A percentile compares a stretch with the other conserved stretches of the same genome.
These are phyloP conservation scores for Smithornis capensis DNA, from an alignment of 2,113 vertebrate genomes.

Conservation along the genomic window DNA sequence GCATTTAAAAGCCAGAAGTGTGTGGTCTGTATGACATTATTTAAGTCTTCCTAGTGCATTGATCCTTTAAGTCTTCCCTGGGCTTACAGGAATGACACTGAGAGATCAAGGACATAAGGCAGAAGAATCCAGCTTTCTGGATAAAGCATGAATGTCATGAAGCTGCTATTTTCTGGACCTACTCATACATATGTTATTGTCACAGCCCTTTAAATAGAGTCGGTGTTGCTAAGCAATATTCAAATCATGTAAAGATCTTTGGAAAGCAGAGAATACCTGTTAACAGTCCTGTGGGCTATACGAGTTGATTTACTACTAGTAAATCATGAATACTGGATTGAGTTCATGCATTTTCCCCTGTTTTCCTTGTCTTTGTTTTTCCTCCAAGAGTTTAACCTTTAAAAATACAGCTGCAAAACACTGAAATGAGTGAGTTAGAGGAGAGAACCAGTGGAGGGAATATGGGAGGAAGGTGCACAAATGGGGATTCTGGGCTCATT, in stretches of 20 bases:
- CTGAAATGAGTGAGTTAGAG: not conserved
- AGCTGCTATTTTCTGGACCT: slow-evolving; percentile 34
- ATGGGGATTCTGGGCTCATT: not conserved
- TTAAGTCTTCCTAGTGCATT: not conserved
- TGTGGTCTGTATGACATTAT: rapidly evolving
- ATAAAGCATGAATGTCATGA: not conserved
- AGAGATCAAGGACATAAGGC: not conserved
- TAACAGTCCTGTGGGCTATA: slow-evolving; percentile 7
- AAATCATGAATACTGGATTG: not conserved
- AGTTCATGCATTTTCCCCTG: not conserved
- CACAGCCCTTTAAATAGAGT: slow-evolving; percentile 42
- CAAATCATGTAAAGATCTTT: slow-evolving; percentile 33
- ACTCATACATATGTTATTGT: slow-evolving; percentile 30
- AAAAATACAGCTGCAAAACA: not conserved
- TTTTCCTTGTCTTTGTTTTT: not conserved
- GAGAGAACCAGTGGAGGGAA: not conserved
- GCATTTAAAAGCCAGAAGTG: not conserved
- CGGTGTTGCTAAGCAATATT: slow-evolving; percentile 63
- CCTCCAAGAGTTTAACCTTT: not conserved
- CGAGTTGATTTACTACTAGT: slow-evolving; percentile 22
- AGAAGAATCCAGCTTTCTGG: not conserved
- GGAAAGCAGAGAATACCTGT: slow-evolving; percentile 35
- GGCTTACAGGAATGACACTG: not conserved
- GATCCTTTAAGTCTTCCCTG: not conserved
- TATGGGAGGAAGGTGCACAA: not conserved